A percentile compares a stretch with the other conserved stretches of the same genome.
phyloP scores from a whole-genome alignment of 64 coral and sea anemone genomes.

The Catalaphyllia jardinei region DNA sequence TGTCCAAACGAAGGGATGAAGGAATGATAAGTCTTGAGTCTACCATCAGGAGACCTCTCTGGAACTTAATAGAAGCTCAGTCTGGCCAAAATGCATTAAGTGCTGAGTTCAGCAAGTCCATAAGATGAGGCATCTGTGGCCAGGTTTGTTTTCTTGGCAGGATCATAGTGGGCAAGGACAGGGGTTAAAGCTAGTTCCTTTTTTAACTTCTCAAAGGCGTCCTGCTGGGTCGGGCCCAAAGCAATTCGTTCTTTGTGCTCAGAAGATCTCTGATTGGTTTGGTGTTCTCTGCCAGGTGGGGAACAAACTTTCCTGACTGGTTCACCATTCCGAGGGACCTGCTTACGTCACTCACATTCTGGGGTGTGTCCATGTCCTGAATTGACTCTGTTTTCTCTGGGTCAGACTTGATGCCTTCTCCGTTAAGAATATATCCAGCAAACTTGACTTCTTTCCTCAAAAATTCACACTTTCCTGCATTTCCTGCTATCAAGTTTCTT shows the following conservation, averaged over 20 bases:
- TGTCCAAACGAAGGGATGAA: too few relatives aligned
- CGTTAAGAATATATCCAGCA: background rate
- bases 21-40: too few relatives aligned
- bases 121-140: too few relatives aligned
- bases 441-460: conserved; percentile 14
- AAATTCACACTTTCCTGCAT: conserved; percentile 27
- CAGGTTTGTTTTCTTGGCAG: too few relatives aligned
- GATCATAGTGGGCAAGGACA: too few relatives aligned
- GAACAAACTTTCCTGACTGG: background rate
- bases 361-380: background rate
- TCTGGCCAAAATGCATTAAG: too few relatives aligned
- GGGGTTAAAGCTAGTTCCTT: too few relatives aligned
- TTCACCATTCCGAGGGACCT: conserved; percentile 31
- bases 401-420: conserved; percentile 3
- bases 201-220: too few relatives aligned
- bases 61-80: too few relatives aligned
- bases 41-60: too few relatives aligned
- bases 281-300: background rate
- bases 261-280: conserved; percentile 3
- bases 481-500: conserved; percentile 11
- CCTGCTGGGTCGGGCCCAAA: too few relatives aligned
- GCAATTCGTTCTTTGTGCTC: background rate
- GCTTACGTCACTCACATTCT: conserved; percentile 6
- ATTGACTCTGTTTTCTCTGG: conserved; percentile 8
- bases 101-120: too few relatives aligned